Evolutionary conservation across 2,113 vertebrate genomes (phyloP).

Genomic region (Morone chrysops): DNA sequence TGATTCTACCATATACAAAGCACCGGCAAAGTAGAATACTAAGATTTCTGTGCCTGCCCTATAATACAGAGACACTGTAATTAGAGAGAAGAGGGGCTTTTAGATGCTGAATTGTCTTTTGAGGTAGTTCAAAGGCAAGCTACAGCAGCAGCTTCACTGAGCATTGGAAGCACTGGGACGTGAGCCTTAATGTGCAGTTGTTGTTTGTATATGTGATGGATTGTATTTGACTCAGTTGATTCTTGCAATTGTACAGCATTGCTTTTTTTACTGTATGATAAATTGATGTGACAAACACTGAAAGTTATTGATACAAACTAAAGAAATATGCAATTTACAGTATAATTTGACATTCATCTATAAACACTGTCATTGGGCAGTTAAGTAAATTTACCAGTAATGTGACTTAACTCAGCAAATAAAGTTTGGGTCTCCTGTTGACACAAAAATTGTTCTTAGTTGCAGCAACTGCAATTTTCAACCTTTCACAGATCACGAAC

Average conservation of each 20-base stretch:
- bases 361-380: background rate
- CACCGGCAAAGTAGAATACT: conserved; percentile 64
- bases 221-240: conserved; percentile 20
- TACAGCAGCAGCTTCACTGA: conserved; percentile 63
- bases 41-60: conserved; percentile 68
- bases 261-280: background rate
- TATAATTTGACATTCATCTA: background rate
- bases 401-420: background rate
- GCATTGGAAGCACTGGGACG: conserved; percentile 34
- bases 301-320: background rate
- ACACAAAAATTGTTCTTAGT: background rate
- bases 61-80: conserved; percentile 76
- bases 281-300: background rate
- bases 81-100: conserved; percentile 78
- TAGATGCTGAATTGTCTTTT: conserved; percentile 80
- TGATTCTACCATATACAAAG: conserved; percentile 66
- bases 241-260: background rate
- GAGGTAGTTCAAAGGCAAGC: conserved; percentile 77
- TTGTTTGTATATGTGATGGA: conserved; percentile 44
- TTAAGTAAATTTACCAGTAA: background rate
- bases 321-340: background rate
- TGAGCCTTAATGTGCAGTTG: conserved; percentile 47
- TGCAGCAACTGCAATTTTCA: conserved; percentile 5
- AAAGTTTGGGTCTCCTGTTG: conserved; percentile 10
- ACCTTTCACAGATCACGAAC: background rate